Conservation (phyloP, 2,113 vertebrate genomes). For the Burhinus oedicnemus region DNA sequence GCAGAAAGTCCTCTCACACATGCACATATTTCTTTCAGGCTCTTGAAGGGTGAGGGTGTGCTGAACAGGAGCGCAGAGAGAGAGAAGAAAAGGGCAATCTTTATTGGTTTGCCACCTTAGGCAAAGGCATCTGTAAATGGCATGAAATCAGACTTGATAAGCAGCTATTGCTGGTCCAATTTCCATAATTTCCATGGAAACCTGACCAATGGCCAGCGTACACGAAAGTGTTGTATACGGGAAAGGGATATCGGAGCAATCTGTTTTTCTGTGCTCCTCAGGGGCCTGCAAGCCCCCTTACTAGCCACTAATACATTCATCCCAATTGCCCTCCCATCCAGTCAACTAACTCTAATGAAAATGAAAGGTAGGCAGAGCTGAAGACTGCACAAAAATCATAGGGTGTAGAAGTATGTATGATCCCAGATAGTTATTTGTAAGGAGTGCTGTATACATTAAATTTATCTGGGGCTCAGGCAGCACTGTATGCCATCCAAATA, state of each 20-base stretch:
- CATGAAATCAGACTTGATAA: neutral
- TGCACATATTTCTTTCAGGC: neutral
- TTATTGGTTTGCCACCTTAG: neutral
- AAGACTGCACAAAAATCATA: neutral
- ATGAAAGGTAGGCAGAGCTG: neutral
- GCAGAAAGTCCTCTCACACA: neutral
- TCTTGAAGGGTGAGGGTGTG: neutral
- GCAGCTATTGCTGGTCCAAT: neutral
- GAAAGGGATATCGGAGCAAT: neutral
- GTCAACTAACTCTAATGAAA: neutral
- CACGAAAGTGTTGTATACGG: neutral
- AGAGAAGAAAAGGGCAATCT: neutral
- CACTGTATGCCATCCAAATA: neutral
- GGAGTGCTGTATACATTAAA: neutral
- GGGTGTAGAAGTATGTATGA: fast-evolving
- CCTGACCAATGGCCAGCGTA: neutral
- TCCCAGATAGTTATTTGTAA: neutral
- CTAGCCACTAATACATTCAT: neutral
- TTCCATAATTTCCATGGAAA: slow-evolving; percentile 56
- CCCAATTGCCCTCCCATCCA: neutral
- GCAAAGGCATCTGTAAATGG: neutral
- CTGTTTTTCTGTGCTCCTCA: neutral
- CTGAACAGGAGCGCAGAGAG: neutral
- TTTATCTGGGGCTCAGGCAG: neutral
- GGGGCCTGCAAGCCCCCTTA: neutral